Percentiles rank a stretch among this genome's conserved stretches.
Evolutionary conservation across 2,888 invertebrate genomes (phyloP).

Genomic region (Baronia brevicornis): DNA sequence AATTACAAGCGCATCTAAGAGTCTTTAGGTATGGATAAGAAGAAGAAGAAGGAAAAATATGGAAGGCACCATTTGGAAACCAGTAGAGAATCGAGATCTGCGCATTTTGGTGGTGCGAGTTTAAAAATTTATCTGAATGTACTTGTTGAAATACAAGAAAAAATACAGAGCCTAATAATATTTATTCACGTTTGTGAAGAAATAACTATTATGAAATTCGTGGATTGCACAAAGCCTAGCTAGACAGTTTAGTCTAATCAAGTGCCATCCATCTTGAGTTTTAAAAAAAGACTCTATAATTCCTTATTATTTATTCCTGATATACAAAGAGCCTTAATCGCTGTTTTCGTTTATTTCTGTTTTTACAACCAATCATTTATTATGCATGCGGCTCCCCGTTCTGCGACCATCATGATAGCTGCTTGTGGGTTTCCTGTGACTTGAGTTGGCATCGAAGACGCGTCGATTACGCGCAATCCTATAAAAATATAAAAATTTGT

Average conservation of each 20-base stretch:
- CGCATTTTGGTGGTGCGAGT: slow-evolving; percentile 10
- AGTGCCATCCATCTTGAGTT: too few species aligned
- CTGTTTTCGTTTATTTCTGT: too few species aligned
- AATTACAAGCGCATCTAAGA: slow-evolving; percentile 33
- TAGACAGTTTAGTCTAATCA: too few species aligned
- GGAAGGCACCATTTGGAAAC: slow-evolving; percentile 19
- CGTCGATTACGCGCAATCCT: slow-evolving; percentile 62
- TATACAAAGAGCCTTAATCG: too few species aligned
- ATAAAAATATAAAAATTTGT: too few species aligned
- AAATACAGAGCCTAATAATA: slow-evolving; percentile 10
- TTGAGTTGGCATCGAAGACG: slow-evolving; percentile 71
- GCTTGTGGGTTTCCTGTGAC: slow-evolving; percentile 70
- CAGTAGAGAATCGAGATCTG: slow-evolving; percentile 13
- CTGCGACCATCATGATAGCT: slow-evolving; percentile 74
- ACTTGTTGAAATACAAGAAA: slow-evolving; percentile 15
- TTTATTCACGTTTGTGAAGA: slow-evolving; percentile 14
- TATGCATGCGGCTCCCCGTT: slow-evolving; percentile 60
- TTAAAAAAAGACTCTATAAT: too few species aligned
- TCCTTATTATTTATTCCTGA: too few species aligned
- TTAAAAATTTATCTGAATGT: slow-evolving; percentile 18
- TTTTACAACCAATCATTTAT: slow-evolving; percentile 9
- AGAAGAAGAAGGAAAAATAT: slow-evolving; percentile 31
- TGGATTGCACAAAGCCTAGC: too few species aligned
- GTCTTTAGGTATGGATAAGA: slow-evolving; percentile 46
- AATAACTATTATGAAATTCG: too few species aligned